Evolutionary conservation across 2,113 vertebrate species (phyloP).

Genomic region (Oostethus manadensis): DNA sequence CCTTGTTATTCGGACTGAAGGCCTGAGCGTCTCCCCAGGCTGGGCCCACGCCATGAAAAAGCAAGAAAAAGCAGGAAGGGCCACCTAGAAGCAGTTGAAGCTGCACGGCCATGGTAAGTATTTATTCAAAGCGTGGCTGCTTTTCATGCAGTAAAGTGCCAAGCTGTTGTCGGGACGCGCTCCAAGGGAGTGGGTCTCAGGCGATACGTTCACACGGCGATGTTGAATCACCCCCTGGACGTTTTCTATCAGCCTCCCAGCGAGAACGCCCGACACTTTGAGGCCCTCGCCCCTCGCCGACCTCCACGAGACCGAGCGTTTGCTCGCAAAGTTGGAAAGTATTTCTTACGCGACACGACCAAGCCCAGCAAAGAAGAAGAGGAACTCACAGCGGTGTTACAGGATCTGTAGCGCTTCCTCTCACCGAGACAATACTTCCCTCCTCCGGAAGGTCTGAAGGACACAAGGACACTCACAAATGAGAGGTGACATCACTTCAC

Average conservation of each 20-base stretch:
- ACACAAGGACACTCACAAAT: conserved; percentile 43
- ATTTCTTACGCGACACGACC: no score
- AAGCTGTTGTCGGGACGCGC: conserved; percentile 25
- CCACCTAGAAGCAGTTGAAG: conserved; percentile 54
- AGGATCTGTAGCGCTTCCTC: conserved; percentile 93
- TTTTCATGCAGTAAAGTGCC: conserved; percentile 29
- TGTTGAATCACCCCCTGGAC: conserved; percentile 20
- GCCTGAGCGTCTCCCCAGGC: conserved; percentile 38
- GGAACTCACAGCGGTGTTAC: conserved; percentile 93
- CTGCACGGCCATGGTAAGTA: conserved; percentile 55
- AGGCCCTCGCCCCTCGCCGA: conserved; percentile 11
- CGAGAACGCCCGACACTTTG: conserved; percentile 26
- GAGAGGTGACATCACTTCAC: conserved; percentile 6
- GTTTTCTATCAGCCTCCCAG: conserved; percentile 26
- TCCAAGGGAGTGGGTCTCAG: conserved; percentile 35
- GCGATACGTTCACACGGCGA: conserved; percentile 11
- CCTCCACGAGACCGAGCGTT: conserved; percentile 12
- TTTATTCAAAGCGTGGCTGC: conserved; percentile 47
- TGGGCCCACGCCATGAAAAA: conserved; percentile 42
- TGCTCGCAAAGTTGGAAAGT: no score
- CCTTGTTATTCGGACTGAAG: conserved; percentile 28
- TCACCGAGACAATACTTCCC: conserved; percentile 97
- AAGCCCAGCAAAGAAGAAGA: conserved; percentile 12
- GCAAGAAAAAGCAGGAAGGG: conserved; percentile 7
- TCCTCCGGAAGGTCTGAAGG: conserved; percentile 91